Percentiles rank a stretch among this genome's conserved stretches.
phyloP scores from a whole-genome alignment of 2,888 invertebrate species.

The Cephalotes varians region DNA sequence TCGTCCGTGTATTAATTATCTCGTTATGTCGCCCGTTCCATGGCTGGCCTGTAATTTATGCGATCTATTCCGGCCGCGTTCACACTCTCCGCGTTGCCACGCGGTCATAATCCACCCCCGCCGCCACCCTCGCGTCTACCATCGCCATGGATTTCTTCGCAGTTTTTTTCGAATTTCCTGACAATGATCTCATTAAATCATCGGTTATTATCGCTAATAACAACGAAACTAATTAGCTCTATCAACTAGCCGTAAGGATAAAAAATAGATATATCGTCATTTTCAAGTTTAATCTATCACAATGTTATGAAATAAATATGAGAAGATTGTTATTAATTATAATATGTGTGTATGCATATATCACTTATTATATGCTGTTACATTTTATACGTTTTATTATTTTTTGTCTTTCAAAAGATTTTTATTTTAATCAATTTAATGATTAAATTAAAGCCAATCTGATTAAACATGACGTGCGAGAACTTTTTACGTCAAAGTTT shows the following conservation, averaged over 20 bases:
- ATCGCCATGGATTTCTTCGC: slow-evolving; percentile 4
- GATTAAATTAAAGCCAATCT: too few species aligned
- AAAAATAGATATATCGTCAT: not conserved
- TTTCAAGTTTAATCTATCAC: not conserved
- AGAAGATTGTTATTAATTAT: not conserved
- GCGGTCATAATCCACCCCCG: slow-evolving; percentile 42
- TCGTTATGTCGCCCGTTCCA: slow-evolving; percentile 80
- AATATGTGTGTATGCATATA: not conserved
- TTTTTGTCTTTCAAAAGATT: not conserved
- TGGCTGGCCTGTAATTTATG: slow-evolving; percentile 75
- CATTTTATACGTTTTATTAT: not conserved
- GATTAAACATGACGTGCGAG: not conserved
- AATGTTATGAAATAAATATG: not conserved
- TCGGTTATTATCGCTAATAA: slow-evolving; percentile 22
- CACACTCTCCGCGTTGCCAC: slow-evolving; percentile 56
- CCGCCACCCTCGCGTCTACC: too few species aligned
- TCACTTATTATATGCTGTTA: not conserved
- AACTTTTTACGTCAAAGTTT: not conserved
- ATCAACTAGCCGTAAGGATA: too few species aligned
- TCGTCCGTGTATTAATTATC: slow-evolving; percentile 82
- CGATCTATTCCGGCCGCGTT: slow-evolving; percentile 70
- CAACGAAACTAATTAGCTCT: slow-evolving; percentile 3
- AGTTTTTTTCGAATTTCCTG: slow-evolving; percentile 19
- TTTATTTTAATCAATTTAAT: not conserved
- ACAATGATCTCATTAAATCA: slow-evolving; percentile 23